Evolutionary conservation across 2,888 invertebrate genomes (phyloP).

Genomic region (Agriopis leucophaearia): DNA sequence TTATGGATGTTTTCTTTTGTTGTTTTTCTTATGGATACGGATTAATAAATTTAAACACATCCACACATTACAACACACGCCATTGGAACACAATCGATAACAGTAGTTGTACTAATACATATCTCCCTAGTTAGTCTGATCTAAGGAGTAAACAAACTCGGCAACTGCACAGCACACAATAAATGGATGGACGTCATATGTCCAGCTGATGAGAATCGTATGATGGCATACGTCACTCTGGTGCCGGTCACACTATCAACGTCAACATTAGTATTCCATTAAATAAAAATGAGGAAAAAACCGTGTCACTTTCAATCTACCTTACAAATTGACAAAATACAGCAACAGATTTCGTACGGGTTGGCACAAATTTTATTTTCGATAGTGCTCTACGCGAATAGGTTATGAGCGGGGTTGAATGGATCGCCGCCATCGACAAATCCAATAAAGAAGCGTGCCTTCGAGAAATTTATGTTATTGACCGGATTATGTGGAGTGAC

Average conservation of each 20-base stretch:
- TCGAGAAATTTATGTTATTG: constrained; percentile 83
- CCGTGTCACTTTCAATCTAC: constrained; percentile 22
- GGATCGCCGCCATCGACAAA: constrained; percentile 75
- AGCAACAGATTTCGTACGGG: constrained; percentile 60
- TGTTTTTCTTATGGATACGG: no score
- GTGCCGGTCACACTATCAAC: constrained; percentile 5
- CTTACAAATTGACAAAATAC: constrained; percentile 48
- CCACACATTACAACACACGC: no score
- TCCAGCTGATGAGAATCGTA: constrained; percentile 7
- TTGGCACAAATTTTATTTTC: constrained; percentile 67
- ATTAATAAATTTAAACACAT: no score
- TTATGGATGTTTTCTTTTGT: no score
- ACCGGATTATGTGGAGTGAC: constrained; percentile 81
- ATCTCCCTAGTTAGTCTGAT: no score
- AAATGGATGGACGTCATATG: constrained; percentile 18
- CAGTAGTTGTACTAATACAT: no score
- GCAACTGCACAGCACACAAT: background rate
- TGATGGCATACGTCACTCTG: background rate
- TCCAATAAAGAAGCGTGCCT: constrained; percentile 80
- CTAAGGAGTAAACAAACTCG: constrained; percentile 1
- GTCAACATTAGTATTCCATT: constrained; percentile 3
- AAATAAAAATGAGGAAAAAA: constrained; percentile 13
- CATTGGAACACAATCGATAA: no score
- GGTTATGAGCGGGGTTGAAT: constrained; percentile 71
- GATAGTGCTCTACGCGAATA: constrained; percentile 67